Evolutionary conservation across 2,113 vertebrate species (phyloP), one percentile per base, ranked within the genome.

Genomic region (Salvelinus namaycush): DNA sequence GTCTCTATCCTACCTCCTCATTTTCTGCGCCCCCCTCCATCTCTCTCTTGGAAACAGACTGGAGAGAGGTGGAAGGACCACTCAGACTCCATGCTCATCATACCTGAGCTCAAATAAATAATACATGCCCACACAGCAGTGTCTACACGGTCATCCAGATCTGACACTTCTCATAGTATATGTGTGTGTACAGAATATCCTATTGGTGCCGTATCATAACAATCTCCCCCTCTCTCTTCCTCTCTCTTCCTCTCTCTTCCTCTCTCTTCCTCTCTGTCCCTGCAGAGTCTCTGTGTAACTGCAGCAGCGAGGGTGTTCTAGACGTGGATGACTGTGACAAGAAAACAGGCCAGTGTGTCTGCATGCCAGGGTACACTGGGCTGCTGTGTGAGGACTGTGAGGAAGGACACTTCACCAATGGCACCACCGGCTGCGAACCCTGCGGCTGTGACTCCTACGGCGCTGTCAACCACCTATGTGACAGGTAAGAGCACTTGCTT

Each of bases 301-400:
- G 94, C 91, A 94, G 90, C 76, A 87, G 76, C 0, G 92, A 93
- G 79, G 93, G 93, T 5, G 90, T 92, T 34, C 8, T 78, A 76
- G 88, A 92, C 39, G 86, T 88, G 0, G 84, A 92, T 0, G 90
- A 91, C 20, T 95, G 94, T 68, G 89, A 94, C 44, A 79, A 6
- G 6, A 70, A 3, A 51, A 91, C 89, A 0, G 94, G 94, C 24
- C 93, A 93, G 84, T 95, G 94, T 62, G 80, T 64, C 1, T 95
- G 94, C 72, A 11, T 91, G 80, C 5, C 68, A 9, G 93, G 93
- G 44, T 92, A 94, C 86, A 68, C 57, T 0, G 93, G 93, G 1
- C 89, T 91, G 59, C 90, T 92, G 87, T 95, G 94, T 44, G 92
- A 93, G 65, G 91, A 92, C 75, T 95, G 94, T 2, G 89, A 92